Evolutionary conservation across 2,888 invertebrate species (phyloP), one percentile per base, ranked within the genome.

Genomic region (Bedellia somnulentella): DNA sequence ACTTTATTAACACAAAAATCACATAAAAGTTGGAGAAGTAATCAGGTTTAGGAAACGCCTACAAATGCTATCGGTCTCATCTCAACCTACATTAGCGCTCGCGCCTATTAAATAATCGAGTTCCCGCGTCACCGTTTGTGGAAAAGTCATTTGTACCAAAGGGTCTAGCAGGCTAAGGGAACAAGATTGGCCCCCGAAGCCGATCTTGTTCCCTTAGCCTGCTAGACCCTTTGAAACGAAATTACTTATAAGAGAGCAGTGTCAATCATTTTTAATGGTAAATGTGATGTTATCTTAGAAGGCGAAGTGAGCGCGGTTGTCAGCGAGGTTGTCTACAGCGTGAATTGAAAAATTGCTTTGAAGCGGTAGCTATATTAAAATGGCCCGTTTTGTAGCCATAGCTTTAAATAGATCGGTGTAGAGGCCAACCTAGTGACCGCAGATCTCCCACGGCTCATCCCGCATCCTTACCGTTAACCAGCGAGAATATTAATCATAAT

Each of bases 181-280:
- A n/a, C n/a, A n/a, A n/a, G n/a, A n/a, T n/a, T n/a, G n/a, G n/a
- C n/a, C n/a, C n/a, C n/a, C n/a, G n/a, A n/a, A n/a, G n/a, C n/a
- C n/a, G n/a, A n/a, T n/a, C n/a, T n/a, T n/a, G n/a, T n/a, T n/a
- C n/a, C n/a, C n/a, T n/a, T n/a, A n/a, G n/a, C n/a, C n/a, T n/a
- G n/a, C n/a, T n/a, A n/a, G n/a, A n/a, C n/a, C n/a, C 63, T 70
- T 60, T 68, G 64, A 67, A 70, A 71, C 66, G 68, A 66, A 75
- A 67, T 70, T 64, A 75, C 73, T 63, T 51, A 63, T 66, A 68
- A 68, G 62, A 63, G 58, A 63, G 63, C 61, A 52, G 60, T 68
- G 75, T 73, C 75, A 68, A 71, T 75, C 73, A 71, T 57, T 61
- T 59, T 60, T 73, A 73, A 73, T 75, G 66, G 73, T 46, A 49